A percentile compares a stretch with the other conserved stretches of the same genome.
These are phyloP conservation scores for Lacerta bilineata DNA, from an alignment of 2,797 vertebrate genomes.

Conservation along the genomic window DNA sequence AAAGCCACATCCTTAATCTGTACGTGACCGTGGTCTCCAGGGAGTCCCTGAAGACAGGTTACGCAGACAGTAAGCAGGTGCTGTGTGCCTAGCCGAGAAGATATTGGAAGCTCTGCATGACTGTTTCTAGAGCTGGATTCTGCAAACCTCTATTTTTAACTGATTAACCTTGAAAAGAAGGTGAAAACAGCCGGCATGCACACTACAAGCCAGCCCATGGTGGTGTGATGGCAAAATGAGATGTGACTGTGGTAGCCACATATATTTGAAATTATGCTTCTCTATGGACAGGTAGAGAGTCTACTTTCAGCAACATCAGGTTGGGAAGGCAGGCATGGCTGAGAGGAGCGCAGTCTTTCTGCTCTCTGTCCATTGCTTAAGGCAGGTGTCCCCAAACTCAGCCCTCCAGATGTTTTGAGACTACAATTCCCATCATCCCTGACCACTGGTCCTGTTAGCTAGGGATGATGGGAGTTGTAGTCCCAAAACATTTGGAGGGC, in stretches of 20 bases:
- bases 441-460: too few species aligned
- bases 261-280: background rate
- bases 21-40: conserved; percentile 36
- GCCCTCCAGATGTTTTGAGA: too few species aligned
- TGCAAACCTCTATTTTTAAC: background rate
- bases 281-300: too few species aligned
- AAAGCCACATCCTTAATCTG: conserved; percentile 60
- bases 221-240: too few species aligned
- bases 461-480: too few species aligned
- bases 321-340: background rate
- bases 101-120: background rate
- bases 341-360: background rate
- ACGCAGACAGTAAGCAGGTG: conserved; percentile 17
- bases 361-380: too few species aligned
- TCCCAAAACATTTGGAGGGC: too few species aligned
- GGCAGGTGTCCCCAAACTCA: too few species aligned
- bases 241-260: background rate
- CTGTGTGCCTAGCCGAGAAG: background rate
- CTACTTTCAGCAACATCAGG: too few species aligned
- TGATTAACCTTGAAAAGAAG: background rate
- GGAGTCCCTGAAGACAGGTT: conserved; percentile 33
- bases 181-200: background rate
- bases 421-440: too few species aligned
- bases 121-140: background rate
- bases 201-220: background rate